Evolutionary conservation across 2,888 invertebrate species (phyloP), one percentile per base, ranked within the genome.

Genomic region (Gisinianus flammeolus): DNA sequence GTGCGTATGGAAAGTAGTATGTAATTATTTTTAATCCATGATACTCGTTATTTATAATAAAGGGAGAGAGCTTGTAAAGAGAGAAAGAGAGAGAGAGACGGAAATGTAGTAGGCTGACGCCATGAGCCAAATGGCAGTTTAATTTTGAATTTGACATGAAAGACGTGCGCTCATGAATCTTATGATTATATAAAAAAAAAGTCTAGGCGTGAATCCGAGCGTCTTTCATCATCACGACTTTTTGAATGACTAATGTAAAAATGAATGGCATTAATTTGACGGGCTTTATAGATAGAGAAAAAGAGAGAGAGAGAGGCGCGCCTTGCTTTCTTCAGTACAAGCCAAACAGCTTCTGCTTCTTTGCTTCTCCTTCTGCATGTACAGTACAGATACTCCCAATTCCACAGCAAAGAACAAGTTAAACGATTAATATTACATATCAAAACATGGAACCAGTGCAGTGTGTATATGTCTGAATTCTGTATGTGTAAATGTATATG

Each of bases 231-330:
- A 52, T 64, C 35, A 69, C 58, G 62, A 69, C 33, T 58, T 70
- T 52, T 67, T 58, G 64, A 70, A 70, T 77, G 77, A 77, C 70
- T 77, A 77, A 77, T 77, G 77, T 70, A 58, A 70, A 77, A 77
- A 64, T 77, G 77, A 77, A 77, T 77, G 77, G 77, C 77, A 77
- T 77, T 77, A 77, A 77, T 77, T 77, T 77, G 77, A 77, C 77
- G 56, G 70, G 62, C 28, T 62, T 58, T n/a, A n/a, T 64, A 69
- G 76, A 76, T 76, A 31, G n/a, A 58, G 16, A 12, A 44, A 44
- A 2, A 2, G n/a, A 10, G n/a, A 4, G 19, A 56, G 56, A 56
- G 56, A 24, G 1, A 76, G 76, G 56, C 66, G 54, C 67, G 76
- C 66, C 74, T 74, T 64, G 24, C 56, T n/a, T 58, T 12, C 22